Evolutionary conservation across 2,888 invertebrate genomes (phyloP).

Genomic region (Drosophila dives): DNA sequence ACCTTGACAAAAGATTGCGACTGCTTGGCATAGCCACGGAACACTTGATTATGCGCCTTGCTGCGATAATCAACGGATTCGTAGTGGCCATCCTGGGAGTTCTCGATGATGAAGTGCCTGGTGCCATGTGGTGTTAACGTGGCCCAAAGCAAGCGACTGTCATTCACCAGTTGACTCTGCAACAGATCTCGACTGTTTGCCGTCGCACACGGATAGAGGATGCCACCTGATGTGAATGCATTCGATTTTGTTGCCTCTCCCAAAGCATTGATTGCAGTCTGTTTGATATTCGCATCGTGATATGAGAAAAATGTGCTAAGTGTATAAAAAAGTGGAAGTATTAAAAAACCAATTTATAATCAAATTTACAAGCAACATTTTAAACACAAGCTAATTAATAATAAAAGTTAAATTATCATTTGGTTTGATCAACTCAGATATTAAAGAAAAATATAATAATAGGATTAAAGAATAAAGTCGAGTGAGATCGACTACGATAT

Average conservation of each 20-base stretch:
- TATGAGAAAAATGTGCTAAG: conserved; percentile 83
- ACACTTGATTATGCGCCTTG: conserved; percentile 77
- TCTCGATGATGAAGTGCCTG: conserved; percentile 88
- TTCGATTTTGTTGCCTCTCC: conserved; percentile 86
- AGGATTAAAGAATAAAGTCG: not conserved
- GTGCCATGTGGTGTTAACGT: conserved; percentile 93
- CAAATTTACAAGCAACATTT: not conserved
- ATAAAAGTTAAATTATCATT: not conserved
- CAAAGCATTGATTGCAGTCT: conserved; percentile 87
- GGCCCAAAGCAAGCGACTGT: conserved; percentile 92
- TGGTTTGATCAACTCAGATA: not conserved
- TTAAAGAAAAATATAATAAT: not conserved
- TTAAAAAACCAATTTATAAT: not conserved
- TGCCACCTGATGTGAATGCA: conserved; percentile 86
- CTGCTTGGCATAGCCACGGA: conserved; percentile 82
- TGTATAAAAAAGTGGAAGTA: conserved; percentile 17
- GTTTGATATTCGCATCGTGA: conserved; percentile 85
- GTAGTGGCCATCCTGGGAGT: conserved; percentile 88
- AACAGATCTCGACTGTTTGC: conserved; percentile 85
- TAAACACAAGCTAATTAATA: too few relatives aligned
- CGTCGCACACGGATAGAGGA: conserved; percentile 87
- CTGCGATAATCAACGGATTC: conserved; percentile 88
- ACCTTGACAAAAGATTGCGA: conserved; percentile 82
- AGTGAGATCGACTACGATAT: too few relatives aligned
- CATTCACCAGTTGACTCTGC: conserved; percentile 86